These are phyloP conservation scores for Chymomyza amoena DNA, from an alignment of 2,888 invertebrate genomes.

Conservation along the genomic window DNA sequence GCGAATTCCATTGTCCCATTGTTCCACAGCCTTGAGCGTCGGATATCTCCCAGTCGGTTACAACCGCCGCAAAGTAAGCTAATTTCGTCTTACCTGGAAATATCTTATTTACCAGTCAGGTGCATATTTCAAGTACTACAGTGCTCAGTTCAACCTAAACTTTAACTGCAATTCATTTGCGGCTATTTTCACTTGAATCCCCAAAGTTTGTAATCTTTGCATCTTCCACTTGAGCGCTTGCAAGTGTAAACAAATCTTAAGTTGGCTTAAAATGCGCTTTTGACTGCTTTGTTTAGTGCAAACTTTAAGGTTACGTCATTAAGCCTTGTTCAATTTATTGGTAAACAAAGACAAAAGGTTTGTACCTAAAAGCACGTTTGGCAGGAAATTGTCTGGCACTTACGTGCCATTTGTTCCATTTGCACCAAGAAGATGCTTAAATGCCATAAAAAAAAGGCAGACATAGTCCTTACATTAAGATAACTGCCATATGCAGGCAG, in stretches of 20 bases:
- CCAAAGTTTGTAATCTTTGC: not conserved
- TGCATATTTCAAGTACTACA: not conserved
- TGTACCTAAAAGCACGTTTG: not conserved
- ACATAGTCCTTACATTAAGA: constrained; percentile 5
- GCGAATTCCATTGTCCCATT: no score
- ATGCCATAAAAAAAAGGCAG: constrained; percentile 25
- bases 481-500: constrained; percentile 5
- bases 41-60: no score
- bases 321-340: not conserved
- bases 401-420: constrained; percentile 22
- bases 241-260: not conserved
- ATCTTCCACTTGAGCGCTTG: not conserved
- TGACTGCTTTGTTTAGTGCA: not conserved
- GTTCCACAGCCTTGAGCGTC: no score
- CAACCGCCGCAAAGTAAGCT: no score
- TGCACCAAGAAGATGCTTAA: not conserved
- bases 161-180: not conserved
- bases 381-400: constrained; percentile 18
- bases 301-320: not conserved
- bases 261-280: not conserved
- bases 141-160: not conserved
- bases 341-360: not conserved
- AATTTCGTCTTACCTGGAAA: no score
- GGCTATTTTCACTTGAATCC: not conserved
- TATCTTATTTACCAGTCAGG: not conserved